These are phyloP conservation scores for Microplitis mediator DNA, from an alignment of 1,140 invertebrate genomes.

Conservation along the genomic window DNA sequence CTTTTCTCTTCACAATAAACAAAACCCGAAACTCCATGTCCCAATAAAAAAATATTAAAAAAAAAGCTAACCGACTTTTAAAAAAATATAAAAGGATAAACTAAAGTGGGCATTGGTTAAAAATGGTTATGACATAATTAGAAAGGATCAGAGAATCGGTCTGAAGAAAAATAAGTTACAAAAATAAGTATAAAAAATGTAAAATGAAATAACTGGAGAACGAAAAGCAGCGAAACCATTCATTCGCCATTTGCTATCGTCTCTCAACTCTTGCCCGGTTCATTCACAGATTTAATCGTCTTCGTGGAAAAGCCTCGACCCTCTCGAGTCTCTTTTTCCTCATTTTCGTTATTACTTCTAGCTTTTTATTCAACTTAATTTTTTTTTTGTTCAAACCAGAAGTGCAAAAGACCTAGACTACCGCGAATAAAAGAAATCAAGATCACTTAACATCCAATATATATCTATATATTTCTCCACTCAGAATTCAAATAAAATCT, in stretches of 20 bases:
- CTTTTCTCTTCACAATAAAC: no score
- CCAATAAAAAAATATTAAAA: no score
- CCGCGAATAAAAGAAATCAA: background rate
- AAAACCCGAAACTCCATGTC: no score
- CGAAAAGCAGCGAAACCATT: constrained; percentile 32
- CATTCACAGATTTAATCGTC: constrained; percentile 45
- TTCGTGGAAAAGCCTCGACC: constrained; percentile 39
- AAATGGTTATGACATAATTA: constrained; percentile 58
- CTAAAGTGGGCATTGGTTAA: constrained; percentile 36
- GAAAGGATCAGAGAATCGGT: constrained; percentile 34
- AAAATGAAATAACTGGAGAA: constrained; percentile 4
- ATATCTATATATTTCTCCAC: no score
- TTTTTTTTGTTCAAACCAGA: background rate
- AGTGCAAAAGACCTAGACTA: background rate
- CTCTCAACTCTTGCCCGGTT: constrained; percentile 31
- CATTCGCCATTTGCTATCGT: constrained; percentile 35
- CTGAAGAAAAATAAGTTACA: background rate
- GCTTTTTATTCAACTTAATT: background rate
- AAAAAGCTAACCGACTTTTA: no score
- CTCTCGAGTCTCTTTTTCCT: constrained; percentile 13
- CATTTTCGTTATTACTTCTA: background rate
- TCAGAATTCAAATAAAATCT: no score
- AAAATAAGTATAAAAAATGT: background rate
- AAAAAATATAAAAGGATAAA: constrained; percentile 3
- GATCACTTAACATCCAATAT: no score